Conservation (phyloP, 2,888 invertebrate species). For the Cistogaster globosa region DNA sequence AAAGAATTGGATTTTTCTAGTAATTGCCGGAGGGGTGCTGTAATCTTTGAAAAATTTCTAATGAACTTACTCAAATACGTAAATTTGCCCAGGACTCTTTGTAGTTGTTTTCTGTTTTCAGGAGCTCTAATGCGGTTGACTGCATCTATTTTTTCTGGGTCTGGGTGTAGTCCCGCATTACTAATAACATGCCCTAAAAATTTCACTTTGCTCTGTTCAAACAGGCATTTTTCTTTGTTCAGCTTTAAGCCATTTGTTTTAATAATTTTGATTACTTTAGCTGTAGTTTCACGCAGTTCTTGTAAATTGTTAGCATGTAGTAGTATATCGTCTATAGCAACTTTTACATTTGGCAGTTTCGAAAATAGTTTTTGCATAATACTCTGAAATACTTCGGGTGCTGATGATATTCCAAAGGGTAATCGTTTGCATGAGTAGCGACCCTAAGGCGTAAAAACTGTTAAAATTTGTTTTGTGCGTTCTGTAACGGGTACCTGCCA, state of each 20-base stretch:
- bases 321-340: conserved; percentile 74
- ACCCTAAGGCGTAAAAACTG: conserved; percentile 65
- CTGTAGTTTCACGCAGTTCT: conserved; percentile 61
- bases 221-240: conserved; percentile 73
- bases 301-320: conserved; percentile 69
- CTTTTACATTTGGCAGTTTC: conserved; percentile 64
- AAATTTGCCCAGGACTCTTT: conserved; percentile 68
- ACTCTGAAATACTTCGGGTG: conserved; percentile 74
- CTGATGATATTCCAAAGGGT: conserved; percentile 62
- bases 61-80: conserved; percentile 61
- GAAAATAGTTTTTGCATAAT: conserved; percentile 62
- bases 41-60: conserved; percentile 12
- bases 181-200: conserved; percentile 55
- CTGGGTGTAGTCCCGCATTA: conserved; percentile 21
- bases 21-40: background rate
- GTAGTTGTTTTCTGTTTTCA: conserved; percentile 63
- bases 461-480: conserved; percentile 65
- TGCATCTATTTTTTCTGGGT: conserved; percentile 67
- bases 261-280: conserved; percentile 57
- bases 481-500: conserved; percentile 68
- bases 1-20: conserved; percentile 12
- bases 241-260: conserved; percentile 66
- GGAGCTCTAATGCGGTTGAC: conserved; percentile 58
- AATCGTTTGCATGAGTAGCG: conserved; percentile 63
- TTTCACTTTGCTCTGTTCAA: conserved; percentile 14